Conservation (phyloP, 2,888 invertebrate species). For the Tyria jacobaeae region DNA sequence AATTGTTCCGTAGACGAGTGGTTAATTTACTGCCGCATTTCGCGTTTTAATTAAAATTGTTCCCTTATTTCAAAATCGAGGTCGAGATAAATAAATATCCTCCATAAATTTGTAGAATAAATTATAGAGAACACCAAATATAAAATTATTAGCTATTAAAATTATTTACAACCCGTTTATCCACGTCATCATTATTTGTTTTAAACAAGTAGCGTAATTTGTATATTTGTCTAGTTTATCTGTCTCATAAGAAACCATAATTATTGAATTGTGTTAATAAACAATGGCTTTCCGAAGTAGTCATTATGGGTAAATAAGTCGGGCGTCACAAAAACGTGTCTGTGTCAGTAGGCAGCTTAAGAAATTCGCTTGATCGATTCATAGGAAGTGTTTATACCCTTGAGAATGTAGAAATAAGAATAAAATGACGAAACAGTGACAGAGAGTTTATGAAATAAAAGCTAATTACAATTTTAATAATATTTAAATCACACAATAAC, state of each 20-base stretch:
- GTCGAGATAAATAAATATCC: constrained; percentile 20
- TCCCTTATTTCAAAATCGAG: constrained; percentile 40
- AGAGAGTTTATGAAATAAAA: no score
- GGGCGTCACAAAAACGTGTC: no score
- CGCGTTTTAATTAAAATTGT: constrained; percentile 63
- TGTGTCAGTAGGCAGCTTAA: no score
- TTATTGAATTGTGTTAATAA: no score
- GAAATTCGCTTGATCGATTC: no score
- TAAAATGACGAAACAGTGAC: no score
- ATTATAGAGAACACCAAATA: constrained; percentile 8
- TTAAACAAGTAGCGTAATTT: background rate
- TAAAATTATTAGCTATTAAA: constrained; percentile 5
- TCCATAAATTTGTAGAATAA: constrained; percentile 22
- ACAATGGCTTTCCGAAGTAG: no score
- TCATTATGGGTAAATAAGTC: no score
- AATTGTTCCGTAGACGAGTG: constrained; percentile 49
- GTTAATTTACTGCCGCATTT: constrained; percentile 60
- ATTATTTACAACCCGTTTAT: background rate
- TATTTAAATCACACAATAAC: no score
- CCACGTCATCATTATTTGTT: background rate
- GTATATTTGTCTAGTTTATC: background rate
- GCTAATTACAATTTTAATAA: no score
- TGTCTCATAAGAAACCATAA: background rate
- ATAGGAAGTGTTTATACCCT: no score
- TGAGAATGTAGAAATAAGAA: no score